Evolutionary conservation across 2,113 vertebrate species (phyloP), one percentile per base, ranked within the genome.

Genomic region (Hydrochoerus hydrochaeris): DNA sequence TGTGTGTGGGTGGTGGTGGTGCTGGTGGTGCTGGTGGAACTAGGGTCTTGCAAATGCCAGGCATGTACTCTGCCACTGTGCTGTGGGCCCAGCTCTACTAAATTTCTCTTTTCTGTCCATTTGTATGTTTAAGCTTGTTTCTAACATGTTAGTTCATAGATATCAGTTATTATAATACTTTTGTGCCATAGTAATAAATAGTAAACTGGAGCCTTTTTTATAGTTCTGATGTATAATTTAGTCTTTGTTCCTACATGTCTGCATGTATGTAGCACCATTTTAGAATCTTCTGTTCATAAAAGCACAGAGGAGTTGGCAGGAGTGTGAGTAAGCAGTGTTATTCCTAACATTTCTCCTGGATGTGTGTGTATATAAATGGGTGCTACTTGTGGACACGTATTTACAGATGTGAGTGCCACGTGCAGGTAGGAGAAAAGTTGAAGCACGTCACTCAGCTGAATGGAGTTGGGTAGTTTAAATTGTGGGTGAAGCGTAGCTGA

Each of bases 391-490:
- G 9, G 49, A 10, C 49, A 52, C 11, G 9, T 52, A 10, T 52
- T 80, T 52, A 69, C 17, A 26, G 0, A 6, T 0, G 35, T 35
- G 46, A 46, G 58, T 20, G 52, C 65, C 30, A 10, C 10, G 17
- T 57, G 80, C 49, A 57, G 28, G 57, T 9, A 3, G 28, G n/a
- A 41, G 41, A 75, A 96, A 52, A 28, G 6, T 22, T 19, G 44
- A 52, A 77, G 75, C 54, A 19, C n/a, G 58, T 16, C 49, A 26
- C 28, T 75, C 30, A 95, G n/a, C 20, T 3, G 35, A 44, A 22
- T 69, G 82, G 81, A 41, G 81, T 44, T 84, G 38, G 62, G 26
- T 88, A 30, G 88, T 67, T 94, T 78, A 44, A 52, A n/a, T 35
- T 35, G 26, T 32, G 19, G 19, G 49, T 67, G 12, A 85, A 57